These are phyloP conservation scores for Chloromyia formosa DNA, from an alignment of 2,888 invertebrate species.

Conservation along the genomic window DNA sequence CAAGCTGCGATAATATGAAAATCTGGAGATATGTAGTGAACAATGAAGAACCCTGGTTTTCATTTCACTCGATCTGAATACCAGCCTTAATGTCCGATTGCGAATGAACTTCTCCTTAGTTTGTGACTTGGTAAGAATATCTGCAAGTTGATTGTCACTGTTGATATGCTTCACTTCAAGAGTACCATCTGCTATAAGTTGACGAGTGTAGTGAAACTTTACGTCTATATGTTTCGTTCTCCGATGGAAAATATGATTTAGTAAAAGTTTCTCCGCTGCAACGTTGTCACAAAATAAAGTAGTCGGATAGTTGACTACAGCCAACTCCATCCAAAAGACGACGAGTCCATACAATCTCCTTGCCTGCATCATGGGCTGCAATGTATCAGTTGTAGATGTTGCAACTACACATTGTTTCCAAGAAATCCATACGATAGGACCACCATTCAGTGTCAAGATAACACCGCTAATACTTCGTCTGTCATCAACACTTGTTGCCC, in stretches of 20 bases:
- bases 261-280: conserved; percentile 21
- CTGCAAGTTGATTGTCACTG: conserved; percentile 21
- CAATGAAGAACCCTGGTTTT: too few species aligned
- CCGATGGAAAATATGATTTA: conserved; percentile 24
- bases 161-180: background rate
- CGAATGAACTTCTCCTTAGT: conserved; percentile 29
- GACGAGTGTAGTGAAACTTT: conserved; percentile 13
- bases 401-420: background rate
- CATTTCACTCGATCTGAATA: too few species aligned
- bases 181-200: background rate
- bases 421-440: conserved; percentile 2
- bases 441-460: conserved; percentile 10
- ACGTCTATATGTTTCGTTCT: conserved; percentile 21
- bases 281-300: conserved; percentile 9
- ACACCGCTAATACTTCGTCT: conserved; percentile 1
- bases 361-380: background rate
- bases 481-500: conserved; percentile 5
- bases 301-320: conserved; percentile 15
- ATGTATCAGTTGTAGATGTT: conserved; percentile 5
- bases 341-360: conserved; percentile 10
- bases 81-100: too few species aligned
- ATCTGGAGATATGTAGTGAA: too few species aligned
- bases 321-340: conserved; percentile 28
- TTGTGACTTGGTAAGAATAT: conserved; percentile 10
- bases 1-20: too few species aligned